A percentile compares a stretch with the other conserved stretches of the same genome.
phyloP scores from a whole-genome alignment of 2,888 invertebrate species.

The Metopia argyrocephala region DNA sequence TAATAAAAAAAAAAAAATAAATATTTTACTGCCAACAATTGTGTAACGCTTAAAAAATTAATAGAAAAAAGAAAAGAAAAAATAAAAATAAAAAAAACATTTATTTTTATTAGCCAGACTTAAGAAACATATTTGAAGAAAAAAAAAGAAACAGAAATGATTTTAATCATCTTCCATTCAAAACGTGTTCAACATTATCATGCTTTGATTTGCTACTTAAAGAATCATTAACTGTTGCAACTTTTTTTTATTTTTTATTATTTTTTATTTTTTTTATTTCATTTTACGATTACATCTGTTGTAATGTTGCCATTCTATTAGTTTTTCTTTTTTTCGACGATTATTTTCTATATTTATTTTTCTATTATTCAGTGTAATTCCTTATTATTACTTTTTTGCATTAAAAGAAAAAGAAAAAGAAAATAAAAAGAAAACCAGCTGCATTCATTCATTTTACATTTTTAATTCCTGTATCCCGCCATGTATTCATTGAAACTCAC shows the following conservation, averaged over 20 bases:
- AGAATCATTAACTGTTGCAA: not conserved
- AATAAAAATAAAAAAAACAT: not conserved
- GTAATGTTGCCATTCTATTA: too few relatives aligned
- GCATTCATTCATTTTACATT: slow-evolving; percentile 36
- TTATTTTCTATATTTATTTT: not conserved
- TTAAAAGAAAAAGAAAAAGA: too few relatives aligned
- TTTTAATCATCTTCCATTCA: not conserved
- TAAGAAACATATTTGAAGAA: not conserved
- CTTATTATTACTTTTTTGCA: not conserved
- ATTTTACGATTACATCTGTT: too few relatives aligned
- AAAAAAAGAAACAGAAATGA: not conserved
- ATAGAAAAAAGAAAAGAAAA: not conserved
- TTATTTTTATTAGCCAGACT: not conserved
- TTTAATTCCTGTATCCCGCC: slow-evolving; percentile 39
- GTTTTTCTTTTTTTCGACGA: too few relatives aligned
- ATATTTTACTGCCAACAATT: not conserved
- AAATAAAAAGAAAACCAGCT: too few relatives aligned
- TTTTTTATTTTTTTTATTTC: not conserved
- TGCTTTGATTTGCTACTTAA: not conserved
- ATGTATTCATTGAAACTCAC: slow-evolving; percentile 12
- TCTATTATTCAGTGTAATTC: not conserved
- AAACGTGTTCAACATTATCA: not conserved
- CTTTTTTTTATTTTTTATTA: not conserved
- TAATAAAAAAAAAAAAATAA: too few relatives aligned
- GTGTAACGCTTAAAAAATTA: not conserved